Conservation (phyloP, 2,888 invertebrate species). For the Meganola albula region DNA sequence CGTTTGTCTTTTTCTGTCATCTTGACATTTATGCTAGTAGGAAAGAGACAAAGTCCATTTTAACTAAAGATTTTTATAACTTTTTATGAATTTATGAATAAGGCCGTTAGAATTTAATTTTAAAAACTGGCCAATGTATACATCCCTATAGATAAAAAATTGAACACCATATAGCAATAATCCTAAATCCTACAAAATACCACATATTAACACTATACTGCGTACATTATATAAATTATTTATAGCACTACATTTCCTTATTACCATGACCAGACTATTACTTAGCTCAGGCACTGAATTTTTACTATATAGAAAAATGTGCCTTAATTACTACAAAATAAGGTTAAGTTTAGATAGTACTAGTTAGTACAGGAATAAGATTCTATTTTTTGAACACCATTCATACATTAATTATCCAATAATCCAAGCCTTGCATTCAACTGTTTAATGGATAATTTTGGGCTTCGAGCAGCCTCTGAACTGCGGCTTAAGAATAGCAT, state of each 20-base stretch:
- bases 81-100: not conserved
- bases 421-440: too few relatives aligned
- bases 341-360: slow-evolving; percentile 9
- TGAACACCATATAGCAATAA: slow-evolving; percentile 23
- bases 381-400: slow-evolving; percentile 20
- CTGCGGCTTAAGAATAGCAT: too few relatives aligned
- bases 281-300: slow-evolving; percentile 19
- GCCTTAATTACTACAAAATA: slow-evolving; percentile 9
- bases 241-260: slow-evolving; percentile 29
- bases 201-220: slow-evolving; percentile 15
- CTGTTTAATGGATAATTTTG: too few relatives aligned
- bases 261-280: slow-evolving; percentile 29
- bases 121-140: slow-evolving; percentile 10
- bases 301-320: slow-evolving; percentile 10
- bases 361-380: slow-evolving; percentile 5
- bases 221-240: slow-evolving; percentile 21
- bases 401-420: too few relatives aligned
- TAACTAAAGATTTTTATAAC: too few relatives aligned
- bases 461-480: too few relatives aligned
- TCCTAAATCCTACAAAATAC: slow-evolving; percentile 21
- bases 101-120: not conserved
- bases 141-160: slow-evolving; percentile 11
- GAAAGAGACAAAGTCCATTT: too few relatives aligned
- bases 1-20: too few relatives aligned
- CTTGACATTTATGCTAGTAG: too few relatives aligned